Conservation (phyloP, 2,113 vertebrate genomes). For the Leptobrachium ailaonicum region DNA sequence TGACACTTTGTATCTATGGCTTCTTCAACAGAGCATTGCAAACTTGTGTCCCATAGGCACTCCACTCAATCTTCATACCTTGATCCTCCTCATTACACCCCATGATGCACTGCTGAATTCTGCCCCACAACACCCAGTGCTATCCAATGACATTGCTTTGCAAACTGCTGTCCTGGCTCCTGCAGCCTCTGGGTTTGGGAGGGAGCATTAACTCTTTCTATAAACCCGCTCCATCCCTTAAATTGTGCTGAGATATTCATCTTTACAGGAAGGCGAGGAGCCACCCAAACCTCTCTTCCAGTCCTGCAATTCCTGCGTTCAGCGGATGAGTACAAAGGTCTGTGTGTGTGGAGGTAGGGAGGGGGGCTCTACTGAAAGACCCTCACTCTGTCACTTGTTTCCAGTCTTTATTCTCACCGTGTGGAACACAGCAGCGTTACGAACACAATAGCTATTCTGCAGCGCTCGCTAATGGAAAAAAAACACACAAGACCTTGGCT, state of each 20-base stretch:
- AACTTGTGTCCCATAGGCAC: too few relatives aligned
- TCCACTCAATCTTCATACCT: neutral
- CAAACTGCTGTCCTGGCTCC: conserved; percentile 13
- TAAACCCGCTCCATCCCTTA: conserved; percentile 3
- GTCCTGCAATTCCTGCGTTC: neutral
- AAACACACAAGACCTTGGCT: too few relatives aligned
- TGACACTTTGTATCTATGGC: too few relatives aligned
- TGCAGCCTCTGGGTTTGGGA: neutral
- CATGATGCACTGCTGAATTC: conserved; percentile 30
- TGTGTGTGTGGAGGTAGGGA: too few relatives aligned
- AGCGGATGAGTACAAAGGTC: too few relatives aligned
- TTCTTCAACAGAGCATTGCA: too few relatives aligned
- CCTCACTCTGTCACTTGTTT: too few relatives aligned
- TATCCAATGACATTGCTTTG: conserved; percentile 21
- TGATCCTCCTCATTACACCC: conserved; percentile 11
- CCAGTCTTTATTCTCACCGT: too few relatives aligned
- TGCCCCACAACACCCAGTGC: conserved; percentile 28
- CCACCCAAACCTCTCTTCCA: neutral
- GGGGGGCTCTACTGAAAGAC: too few relatives aligned
- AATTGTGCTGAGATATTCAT: conserved; percentile 21
- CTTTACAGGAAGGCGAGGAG: neutral
- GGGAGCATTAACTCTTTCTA: conserved; percentile 25
- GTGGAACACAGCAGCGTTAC: too few relatives aligned
- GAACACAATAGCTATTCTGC: too few relatives aligned
- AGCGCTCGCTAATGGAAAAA: too few relatives aligned